Conservation (phyloP, 1,140 invertebrate genomes). For the Anoplolepis gracilipes region DNA sequence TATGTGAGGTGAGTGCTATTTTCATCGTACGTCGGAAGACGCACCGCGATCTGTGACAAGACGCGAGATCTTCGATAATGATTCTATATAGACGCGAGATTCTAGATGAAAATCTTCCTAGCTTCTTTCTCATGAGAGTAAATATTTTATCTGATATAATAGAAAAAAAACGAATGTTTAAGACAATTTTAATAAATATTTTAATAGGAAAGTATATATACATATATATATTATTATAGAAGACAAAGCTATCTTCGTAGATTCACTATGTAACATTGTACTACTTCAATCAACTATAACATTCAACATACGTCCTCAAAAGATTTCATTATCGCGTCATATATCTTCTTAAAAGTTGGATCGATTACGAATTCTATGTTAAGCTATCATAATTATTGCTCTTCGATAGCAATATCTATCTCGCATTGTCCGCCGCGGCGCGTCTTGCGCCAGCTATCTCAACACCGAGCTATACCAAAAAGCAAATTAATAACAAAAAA, state of each 20-base stretch:
- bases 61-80: conserved; percentile 40
- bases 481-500: conserved; percentile 74
- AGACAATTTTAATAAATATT: conserved; percentile 30
- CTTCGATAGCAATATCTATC: conserved; percentile 36
- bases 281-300: conserved; percentile 20
- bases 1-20: conserved; percentile 79
- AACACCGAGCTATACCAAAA: conserved; percentile 79
- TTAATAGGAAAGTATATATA: conserved; percentile 8
- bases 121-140: conserved; percentile 14
- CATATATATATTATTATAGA: background rate
- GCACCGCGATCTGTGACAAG: conserved; percentile 47
- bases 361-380: conserved; percentile 21
- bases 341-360: conserved; percentile 11
- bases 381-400: conserved; percentile 14
- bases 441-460: conserved; percentile 76
- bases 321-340: conserved; percentile 18
- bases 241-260: conserved; percentile 5
- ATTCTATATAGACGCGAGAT: conserved; percentile 13
- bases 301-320: background rate
- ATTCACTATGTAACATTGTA: conserved; percentile 21
- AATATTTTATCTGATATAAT: conserved; percentile 33
- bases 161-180: background rate
- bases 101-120: conserved; percentile 7
- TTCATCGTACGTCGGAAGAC: conserved; percentile 72
- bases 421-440: conserved; percentile 52